Evolutionary conservation across 2,888 invertebrate species (phyloP).

Genomic region (Phrixothrix hirtus): DNA sequence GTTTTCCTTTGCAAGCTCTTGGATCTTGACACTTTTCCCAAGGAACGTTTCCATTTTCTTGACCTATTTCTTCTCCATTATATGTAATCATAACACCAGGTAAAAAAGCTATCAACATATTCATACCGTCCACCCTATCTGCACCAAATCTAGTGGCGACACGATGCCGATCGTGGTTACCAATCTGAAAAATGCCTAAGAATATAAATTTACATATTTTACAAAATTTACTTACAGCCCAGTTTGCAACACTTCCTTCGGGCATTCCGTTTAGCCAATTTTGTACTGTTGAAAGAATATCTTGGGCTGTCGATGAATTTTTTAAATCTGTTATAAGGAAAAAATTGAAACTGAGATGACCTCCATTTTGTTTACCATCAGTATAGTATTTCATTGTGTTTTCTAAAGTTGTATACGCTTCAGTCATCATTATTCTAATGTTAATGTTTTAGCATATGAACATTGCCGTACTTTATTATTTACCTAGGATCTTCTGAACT

Average conservation of each 20-base stretch:
- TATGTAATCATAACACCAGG: constrained; percentile 87
- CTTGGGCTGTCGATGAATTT: constrained; percentile 62
- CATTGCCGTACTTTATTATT: no score
- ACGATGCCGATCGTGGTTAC: constrained; percentile 77
- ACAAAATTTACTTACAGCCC: constrained; percentile 68
- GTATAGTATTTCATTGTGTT: constrained; percentile 70
- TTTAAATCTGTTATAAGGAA: constrained; percentile 66
- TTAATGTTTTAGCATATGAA: no score
- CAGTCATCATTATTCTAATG: constrained; percentile 74
- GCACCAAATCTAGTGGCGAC: constrained; percentile 71
- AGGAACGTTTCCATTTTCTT: constrained; percentile 64
- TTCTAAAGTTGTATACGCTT: constrained; percentile 68
- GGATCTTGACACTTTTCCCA: constrained; percentile 61
- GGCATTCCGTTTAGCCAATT: constrained; percentile 70
- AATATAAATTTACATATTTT: no score
- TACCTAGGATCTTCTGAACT: constrained; percentile 45
- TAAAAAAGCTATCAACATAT: constrained; percentile 79
- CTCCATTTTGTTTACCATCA: constrained; percentile 58
- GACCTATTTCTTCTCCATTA: constrained; percentile 83
- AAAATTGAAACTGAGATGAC: constrained; percentile 82
- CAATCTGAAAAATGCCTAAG: no score
- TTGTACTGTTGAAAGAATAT: constrained; percentile 65
- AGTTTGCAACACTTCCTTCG: constrained; percentile 65
- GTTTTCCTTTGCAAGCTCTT: constrained; percentile 61
- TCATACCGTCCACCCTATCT: constrained; percentile 75